Base-by-base conservation (phyloP, 2,113 vertebrate species). In the Syrmaticus mikado region DNA sequence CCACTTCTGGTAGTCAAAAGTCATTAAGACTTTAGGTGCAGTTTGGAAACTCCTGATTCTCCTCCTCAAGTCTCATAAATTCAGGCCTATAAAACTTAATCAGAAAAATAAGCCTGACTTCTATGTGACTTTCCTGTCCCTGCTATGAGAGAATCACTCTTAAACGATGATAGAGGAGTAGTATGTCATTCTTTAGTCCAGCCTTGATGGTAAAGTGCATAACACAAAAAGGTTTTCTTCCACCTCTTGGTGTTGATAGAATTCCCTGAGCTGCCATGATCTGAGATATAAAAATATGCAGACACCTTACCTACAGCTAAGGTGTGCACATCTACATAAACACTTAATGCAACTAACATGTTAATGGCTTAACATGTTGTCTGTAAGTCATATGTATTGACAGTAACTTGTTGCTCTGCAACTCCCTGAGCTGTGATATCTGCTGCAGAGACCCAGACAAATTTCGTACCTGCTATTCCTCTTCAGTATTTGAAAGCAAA, bases 231-330 rank as follows among this genome's bases (percentile, higher is more conserved):
- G 28, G 0, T 41, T 43, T 78, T 78, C 21, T 22, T 4, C 7
- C 2, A 2, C 57, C 18, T 32, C 7, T 18, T 71, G 52, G 2
- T 78, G 24, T 18, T 41, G 40, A 30, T 1, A 0, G 20, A 5
- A 12, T 46, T 32, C 2, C 16, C 28, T 86, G 38, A 88, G 27
- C 65, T 76, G 43, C 13, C 34, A 16, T 0, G 2, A 6, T 5
- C 0, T 0, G 46, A 85, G 34, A 16, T 4, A 6, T 8, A 19
- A 28, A 0, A 0, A 2, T 8, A 10, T 6, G 8, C 11, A 45
- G 58, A n/a, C 20, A 24, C 28, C 10, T 78, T 2, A 1, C 64
- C 11, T 38, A 24, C 1, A 1, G 21, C 34, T 76, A 34, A 58
- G 53, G 48, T 80, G 64, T 66, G 32, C 25, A 14, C 5, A 8